Conservation (phyloP, 1,140 invertebrate species). For the Acromyrmex echinatior region DNA sequence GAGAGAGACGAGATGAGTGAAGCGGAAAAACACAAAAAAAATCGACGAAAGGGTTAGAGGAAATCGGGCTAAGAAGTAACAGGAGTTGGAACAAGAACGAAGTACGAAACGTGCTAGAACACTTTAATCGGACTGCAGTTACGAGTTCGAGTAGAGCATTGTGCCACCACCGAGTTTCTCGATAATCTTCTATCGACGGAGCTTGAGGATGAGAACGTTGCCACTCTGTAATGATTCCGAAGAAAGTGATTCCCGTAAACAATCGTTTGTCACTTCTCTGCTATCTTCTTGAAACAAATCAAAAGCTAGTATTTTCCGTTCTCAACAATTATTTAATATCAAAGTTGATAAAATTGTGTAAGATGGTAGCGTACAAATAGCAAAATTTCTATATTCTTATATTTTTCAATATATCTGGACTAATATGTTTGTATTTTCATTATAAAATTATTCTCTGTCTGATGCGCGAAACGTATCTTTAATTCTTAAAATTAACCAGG, state of each 20-base stretch:
- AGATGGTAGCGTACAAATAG: not conserved
- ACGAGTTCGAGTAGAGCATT: conserved; percentile 23
- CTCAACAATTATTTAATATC: not conserved
- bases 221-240: conserved; percentile 19
- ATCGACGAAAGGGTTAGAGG: conserved; percentile 20
- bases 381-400: not conserved
- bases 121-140: conserved; percentile 63
- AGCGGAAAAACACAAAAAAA: conserved; percentile 13
- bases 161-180: conserved; percentile 26
- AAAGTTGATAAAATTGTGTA: not conserved
- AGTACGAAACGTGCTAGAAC: conserved; percentile 44
- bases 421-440: not conserved
- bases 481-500: not conserved
- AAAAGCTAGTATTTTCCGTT: not conserved
- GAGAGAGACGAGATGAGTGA: not conserved
- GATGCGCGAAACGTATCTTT: not conserved
- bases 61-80: conserved; percentile 31
- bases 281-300: not conserved
- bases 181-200: conserved; percentile 35
- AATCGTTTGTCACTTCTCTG: conserved; percentile 1
- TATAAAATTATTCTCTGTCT: not conserved
- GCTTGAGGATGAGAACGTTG: not conserved
- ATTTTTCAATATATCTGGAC: not conserved
- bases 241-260: conserved; percentile 56
- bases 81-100: conserved; percentile 29